A percentile compares a stretch with the other conserved stretches of the same genome.
phyloP scores from a whole-genome alignment of 2,797 vertebrate genomes.

The Adelosebastes latens region DNA sequence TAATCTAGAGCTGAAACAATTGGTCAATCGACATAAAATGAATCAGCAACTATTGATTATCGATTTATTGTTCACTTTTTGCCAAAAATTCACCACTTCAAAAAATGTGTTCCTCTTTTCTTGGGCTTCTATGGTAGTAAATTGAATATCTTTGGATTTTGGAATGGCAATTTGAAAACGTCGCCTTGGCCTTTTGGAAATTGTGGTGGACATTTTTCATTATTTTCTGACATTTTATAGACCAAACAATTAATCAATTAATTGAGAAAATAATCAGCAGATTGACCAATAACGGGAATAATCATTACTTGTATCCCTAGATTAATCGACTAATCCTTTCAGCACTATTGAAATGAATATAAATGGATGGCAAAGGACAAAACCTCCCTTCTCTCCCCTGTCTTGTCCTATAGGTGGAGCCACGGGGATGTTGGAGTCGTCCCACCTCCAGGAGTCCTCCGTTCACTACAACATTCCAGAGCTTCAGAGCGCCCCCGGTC shows the following conservation, averaged over 20 bases:
- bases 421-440: conserved; percentile 87
- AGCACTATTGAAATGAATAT: not conserved
- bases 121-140: not conserved
- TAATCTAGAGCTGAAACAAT: not conserved
- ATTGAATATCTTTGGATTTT: not conserved
- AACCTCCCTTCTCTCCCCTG: not conserved
- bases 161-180: not conserved
- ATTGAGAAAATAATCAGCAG: not conserved
- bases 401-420: conserved; percentile 75
- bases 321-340: not conserved
- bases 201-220: accelerated
- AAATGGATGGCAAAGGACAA: not conserved
- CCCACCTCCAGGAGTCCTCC: conserved; percentile 90
- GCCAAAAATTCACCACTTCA: not conserved
- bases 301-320: not conserved
- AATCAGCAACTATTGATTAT: too few relatives aligned
- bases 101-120: not conserved
- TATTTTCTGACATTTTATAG: not conserved
- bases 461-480: conserved; percentile 99
- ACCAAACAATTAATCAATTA: not conserved
- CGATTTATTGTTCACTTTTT: not conserved
- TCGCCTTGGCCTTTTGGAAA: not conserved
- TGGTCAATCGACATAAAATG: not conserved
- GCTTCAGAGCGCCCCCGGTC: conserved; percentile 87
- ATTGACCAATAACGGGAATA: not conserved